Percentiles rank a stretch among this genome's conserved stretches.
phyloP scores from a whole-genome alignment of 2,888 invertebrate species.

The Euzophera pinguis region DNA sequence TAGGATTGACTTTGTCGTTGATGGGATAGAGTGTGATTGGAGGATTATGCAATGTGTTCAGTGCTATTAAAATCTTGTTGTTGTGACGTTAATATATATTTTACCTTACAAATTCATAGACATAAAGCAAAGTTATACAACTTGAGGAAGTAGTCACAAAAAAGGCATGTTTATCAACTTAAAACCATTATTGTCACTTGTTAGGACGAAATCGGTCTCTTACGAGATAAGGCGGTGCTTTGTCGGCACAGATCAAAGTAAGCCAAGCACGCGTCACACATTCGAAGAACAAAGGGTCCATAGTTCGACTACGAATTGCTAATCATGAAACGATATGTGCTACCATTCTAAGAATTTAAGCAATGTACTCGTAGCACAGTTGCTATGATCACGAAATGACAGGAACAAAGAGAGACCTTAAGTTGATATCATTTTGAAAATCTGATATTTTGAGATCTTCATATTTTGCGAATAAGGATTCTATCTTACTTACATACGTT shows the following conservation, averaged over 20 bases:
- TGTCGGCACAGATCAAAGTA: slow-evolving; percentile 66
- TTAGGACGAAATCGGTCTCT: slow-evolving; percentile 66
- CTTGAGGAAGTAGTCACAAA: slow-evolving; percentile 44
- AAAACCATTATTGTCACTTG: slow-evolving; percentile 72
- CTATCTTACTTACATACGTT: too few species aligned
- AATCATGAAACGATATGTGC: slow-evolving; percentile 59
- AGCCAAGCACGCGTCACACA: slow-evolving; percentile 47
- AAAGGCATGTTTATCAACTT: slow-evolving; percentile 61
- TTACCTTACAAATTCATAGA: not conserved
- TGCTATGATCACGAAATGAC: too few species aligned
- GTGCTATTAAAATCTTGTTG: too few species aligned
- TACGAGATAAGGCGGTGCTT: slow-evolving; percentile 71
- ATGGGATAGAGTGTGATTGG: too few species aligned
- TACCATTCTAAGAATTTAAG: slow-evolving; percentile 45
- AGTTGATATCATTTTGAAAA: too few species aligned
- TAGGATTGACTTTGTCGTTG: too few species aligned
- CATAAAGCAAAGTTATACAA: slow-evolving; percentile 3
- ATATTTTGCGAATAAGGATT: too few species aligned
- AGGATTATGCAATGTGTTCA: too few species aligned
- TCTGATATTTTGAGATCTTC: too few species aligned
- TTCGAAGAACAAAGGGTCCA: slow-evolving; percentile 66
- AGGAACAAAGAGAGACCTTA: too few species aligned
- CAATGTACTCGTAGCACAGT: not conserved
- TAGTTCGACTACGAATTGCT: slow-evolving; percentile 50
- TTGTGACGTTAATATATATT: slow-evolving; percentile 20